These are phyloP conservation scores for Poecilia wingei DNA, from an alignment of 2,797 vertebrate genomes.

Conservation along the genomic window DNA sequence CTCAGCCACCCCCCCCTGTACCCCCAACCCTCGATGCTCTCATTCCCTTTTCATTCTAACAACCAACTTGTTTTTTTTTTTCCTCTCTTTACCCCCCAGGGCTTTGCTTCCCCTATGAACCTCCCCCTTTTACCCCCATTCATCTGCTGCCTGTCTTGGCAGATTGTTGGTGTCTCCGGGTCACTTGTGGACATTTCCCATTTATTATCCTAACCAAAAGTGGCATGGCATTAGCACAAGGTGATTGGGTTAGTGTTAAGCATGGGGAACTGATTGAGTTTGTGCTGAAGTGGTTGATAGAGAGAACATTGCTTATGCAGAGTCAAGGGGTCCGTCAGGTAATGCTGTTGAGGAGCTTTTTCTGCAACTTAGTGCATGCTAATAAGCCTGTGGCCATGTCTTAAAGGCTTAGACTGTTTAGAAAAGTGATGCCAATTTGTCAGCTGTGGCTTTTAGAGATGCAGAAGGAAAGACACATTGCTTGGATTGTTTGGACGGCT, in stretches of 20 bases:
- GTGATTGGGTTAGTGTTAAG: conserved; percentile 84
- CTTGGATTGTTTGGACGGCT: conserved; percentile 9
- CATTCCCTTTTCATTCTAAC: background rate
- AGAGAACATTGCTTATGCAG: conserved; percentile 64
- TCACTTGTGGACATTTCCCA: conserved; percentile 77
- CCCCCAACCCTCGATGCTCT: background rate
- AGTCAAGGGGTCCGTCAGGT: conserved; percentile 59
- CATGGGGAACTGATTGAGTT: conserved; percentile 78
- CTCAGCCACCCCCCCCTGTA: background rate
- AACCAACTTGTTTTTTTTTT: conserved; percentile 18
- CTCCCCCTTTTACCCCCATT: conserved; percentile 11
- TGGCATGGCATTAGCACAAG: conserved; percentile 73
- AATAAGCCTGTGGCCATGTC: conserved; percentile 50
- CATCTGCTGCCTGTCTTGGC: conserved; percentile 32
- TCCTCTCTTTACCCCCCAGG: conserved; percentile 3
- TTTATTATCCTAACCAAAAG: conserved; percentile 81
- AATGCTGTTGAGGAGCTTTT: conserved; percentile 40
- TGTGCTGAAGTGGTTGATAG: conserved; percentile 69
- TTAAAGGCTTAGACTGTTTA: conserved; percentile 32
- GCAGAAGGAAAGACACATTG: conserved; percentile 12
- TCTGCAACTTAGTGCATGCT: conserved; percentile 49
- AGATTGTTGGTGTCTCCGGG: conserved; percentile 63
- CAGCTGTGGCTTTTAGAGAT: conserved; percentile 32
- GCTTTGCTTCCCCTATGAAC: conserved; percentile 28
- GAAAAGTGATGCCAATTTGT: conserved; percentile 47